A percentile compares a stretch with the other conserved stretches of the same genome.
These are phyloP conservation scores for Fulmarus glacialis DNA, from an alignment of 2,113 vertebrate genomes.

Conservation along the genomic window DNA sequence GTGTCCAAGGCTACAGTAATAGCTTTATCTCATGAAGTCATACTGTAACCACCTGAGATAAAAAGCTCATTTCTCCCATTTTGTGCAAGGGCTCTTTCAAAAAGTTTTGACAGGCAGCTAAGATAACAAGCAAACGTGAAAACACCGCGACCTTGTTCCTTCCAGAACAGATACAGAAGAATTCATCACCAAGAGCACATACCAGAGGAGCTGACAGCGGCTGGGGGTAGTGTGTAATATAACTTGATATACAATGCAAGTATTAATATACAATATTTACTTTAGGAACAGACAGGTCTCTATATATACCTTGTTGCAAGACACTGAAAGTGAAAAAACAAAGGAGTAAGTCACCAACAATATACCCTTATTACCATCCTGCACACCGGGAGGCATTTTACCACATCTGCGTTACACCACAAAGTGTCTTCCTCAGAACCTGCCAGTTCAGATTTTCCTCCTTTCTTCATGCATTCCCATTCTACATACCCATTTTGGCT, in stretches of 20 bases:
- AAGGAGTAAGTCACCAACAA: neutral
- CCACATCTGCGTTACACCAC: neutral
- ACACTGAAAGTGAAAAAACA: neutral
- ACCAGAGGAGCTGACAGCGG: accelerated
- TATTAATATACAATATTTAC: too few species aligned
- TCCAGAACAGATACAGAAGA: accelerated
- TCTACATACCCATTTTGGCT: neutral
- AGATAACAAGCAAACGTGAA: neutral
- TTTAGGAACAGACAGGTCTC: neutral
- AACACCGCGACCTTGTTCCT: accelerated
- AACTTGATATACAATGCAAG: neutral
- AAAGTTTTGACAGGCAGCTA: neutral
- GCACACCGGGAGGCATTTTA: neutral
- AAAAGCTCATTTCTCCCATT: neutral
- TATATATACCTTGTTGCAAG: neutral
- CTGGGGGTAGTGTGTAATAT: neutral
- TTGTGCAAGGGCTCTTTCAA: neutral
- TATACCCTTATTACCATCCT: neutral
- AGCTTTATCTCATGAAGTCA: neutral
- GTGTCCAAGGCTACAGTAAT: neutral
- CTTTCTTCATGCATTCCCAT: neutral
- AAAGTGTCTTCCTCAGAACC: neutral
- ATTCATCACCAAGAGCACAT: neutral
- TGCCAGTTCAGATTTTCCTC: neutral
- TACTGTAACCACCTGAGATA: neutral